phyloP scores from a whole-genome alignment of 2,888 invertebrate species.

The Spodoptera exigua region DNA sequence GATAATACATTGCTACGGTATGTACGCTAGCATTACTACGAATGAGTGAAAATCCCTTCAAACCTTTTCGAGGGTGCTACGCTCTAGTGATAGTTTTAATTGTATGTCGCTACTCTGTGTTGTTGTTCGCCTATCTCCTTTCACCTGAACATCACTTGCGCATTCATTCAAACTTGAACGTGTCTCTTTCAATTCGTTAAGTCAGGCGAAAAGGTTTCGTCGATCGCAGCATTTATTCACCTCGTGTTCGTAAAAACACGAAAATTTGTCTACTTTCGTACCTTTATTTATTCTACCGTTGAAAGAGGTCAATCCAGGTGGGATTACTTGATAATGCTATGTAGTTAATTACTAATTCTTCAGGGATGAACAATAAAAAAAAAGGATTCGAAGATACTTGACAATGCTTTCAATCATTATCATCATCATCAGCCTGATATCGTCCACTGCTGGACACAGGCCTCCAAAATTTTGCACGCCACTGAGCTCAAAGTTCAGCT shows the following conservation, averaged over 20 bases:
- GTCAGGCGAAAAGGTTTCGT: conserved; percentile 11
- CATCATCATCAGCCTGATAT: too few relatives aligned
- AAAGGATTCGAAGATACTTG: conserved; percentile 2
- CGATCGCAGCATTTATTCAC: conserved; percentile 6
- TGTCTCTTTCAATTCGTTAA: conserved; percentile 4
- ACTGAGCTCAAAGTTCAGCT: too few relatives aligned
- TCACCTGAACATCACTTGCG: not conserved
- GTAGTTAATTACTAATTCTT: conserved; percentile 26
- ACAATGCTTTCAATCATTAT: not conserved
- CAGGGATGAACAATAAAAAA: conserved; percentile 2
- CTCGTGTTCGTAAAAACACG: conserved; percentile 1
- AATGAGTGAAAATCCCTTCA: conserved; percentile 9
- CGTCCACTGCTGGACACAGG: too few relatives aligned
- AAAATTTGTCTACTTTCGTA: not conserved
- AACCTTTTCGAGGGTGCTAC: conserved; percentile 5
- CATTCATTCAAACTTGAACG: not conserved
- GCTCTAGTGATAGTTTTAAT: conserved; percentile 14
- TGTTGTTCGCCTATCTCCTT: not conserved
- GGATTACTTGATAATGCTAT: conserved; percentile 26
- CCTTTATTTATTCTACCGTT: conserved; percentile 14
- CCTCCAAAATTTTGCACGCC: too few relatives aligned
- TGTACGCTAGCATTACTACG: conserved; percentile 8
- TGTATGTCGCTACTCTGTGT: conserved; percentile 5
- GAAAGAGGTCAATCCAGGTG: conserved; percentile 19
- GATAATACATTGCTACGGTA: conserved; percentile 14